These are phyloP conservation scores for Arrhopalites spinosus DNA, from an alignment of 2,888 invertebrate species.

Conservation along the genomic window DNA sequence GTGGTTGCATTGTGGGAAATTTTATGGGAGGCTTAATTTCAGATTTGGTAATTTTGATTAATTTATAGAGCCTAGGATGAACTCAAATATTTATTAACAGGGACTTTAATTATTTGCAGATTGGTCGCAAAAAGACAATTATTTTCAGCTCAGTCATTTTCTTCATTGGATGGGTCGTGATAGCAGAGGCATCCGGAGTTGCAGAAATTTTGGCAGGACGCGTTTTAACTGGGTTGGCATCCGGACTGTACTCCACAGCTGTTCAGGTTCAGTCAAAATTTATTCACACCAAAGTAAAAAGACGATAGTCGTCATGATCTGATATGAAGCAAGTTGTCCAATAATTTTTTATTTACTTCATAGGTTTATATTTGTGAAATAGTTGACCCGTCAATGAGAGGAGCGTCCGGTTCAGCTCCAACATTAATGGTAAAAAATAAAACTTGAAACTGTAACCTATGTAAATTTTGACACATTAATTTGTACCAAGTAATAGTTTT, in stretches of 20 bases:
- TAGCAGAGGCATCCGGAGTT: constrained; percentile 46
- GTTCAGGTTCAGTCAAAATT: constrained; percentile 52
- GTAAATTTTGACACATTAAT: too few species aligned
- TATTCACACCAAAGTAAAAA: too few species aligned
- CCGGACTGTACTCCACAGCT: constrained; percentile 53
- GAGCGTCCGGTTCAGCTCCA: constrained; percentile 53
- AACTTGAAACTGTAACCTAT: too few species aligned
- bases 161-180: constrained; percentile 52
- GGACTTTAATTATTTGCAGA: constrained; percentile 18
- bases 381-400: constrained; percentile 51
- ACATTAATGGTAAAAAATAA: too few species aligned
- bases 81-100: too few species aligned
- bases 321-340: background rate
- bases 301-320: background rate
- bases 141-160: constrained; percentile 51
- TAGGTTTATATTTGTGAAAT: constrained; percentile 56
- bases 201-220: constrained; percentile 52
- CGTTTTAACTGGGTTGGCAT: constrained; percentile 53
- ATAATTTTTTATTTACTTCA: constrained; percentile 4
- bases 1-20: constrained; percentile 53
- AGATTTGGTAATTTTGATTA: constrained; percentile 38
- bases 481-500: too few species aligned
- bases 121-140: constrained; percentile 54
- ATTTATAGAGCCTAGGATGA: too few species aligned
- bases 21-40: constrained; percentile 48